Evolutionary conservation across 2,797 vertebrate species (phyloP).

Genomic region (Propithecus perrieri): DNA sequence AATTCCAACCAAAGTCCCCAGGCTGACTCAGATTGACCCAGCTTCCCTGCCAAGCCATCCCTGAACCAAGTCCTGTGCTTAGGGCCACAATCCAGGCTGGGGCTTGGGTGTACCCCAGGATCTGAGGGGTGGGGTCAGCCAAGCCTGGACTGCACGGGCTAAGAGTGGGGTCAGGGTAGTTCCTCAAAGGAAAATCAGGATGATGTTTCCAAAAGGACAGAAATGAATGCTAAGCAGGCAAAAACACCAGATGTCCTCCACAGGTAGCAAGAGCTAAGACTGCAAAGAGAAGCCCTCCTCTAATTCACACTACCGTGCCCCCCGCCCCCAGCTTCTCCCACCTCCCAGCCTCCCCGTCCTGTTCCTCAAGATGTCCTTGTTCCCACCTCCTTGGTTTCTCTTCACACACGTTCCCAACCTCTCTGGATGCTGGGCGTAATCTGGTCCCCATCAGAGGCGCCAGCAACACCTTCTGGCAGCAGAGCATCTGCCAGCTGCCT

Average conservation of each 20-base stretch:
- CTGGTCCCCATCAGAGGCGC: conserved; percentile 34
- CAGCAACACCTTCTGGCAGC: conserved; percentile 67
- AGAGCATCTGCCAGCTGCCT: conserved; percentile 33
- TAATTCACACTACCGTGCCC: background rate
- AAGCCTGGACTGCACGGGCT: background rate
- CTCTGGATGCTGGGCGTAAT: conserved; percentile 25
- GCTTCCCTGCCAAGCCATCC: background rate
- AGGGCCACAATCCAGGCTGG: background rate
- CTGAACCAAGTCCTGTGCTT: background rate
- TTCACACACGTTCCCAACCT: background rate
- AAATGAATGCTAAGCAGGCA: background rate
- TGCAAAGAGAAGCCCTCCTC: background rate
- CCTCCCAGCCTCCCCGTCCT: background rate
- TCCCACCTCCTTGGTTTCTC: conserved; percentile 41
- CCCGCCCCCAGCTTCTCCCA: background rate
- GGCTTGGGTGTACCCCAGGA: background rate
- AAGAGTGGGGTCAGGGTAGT: background rate
- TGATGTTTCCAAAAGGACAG: background rate
- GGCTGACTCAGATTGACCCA: background rate
- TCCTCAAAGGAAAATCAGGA: background rate
- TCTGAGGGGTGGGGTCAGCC: background rate
- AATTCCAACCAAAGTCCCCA: background rate
- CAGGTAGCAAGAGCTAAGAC: background rate
- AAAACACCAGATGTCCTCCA: background rate
- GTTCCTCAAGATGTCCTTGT: background rate